phyloP scores from a whole-genome alignment of 2,797 vertebrate genomes.

The Euthynnus affinis region DNA sequence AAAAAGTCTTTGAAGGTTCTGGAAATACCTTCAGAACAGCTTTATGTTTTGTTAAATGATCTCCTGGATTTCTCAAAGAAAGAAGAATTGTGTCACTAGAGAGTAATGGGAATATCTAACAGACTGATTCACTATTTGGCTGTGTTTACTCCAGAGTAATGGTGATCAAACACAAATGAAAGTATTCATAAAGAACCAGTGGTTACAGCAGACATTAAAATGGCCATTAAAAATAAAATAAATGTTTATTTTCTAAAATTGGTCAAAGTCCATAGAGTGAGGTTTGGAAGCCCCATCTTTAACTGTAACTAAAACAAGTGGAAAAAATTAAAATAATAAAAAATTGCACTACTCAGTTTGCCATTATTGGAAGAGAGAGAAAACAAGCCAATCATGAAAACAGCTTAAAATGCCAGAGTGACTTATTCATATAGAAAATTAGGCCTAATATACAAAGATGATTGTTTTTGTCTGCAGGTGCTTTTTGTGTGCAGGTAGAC shows the following conservation, averaged over 20 bases:
- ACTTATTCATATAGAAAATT: slow-evolving; percentile 65
- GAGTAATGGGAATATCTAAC: not conserved
- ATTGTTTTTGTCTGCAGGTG: slow-evolving; percentile 62
- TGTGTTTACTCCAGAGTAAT: not conserved
- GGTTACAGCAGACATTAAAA: not conserved
- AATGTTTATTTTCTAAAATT: not conserved
- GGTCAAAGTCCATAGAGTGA: not conserved
- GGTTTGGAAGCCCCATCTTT: not conserved
- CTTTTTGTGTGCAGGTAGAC: slow-evolving; percentile 54
- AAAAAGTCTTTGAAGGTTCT: slow-evolving; percentile 1
- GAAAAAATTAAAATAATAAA: not conserved
- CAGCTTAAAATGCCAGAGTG: slow-evolving; percentile 53
- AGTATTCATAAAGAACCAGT: not conserved
- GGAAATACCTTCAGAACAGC: not conserved
- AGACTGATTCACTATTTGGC: not conserved
- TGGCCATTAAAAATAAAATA: not conserved
- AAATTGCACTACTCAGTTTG: not conserved
- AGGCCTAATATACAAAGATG: slow-evolving; percentile 24
- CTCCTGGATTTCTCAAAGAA: not conserved
- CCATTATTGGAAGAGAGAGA: not conserved
- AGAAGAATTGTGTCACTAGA: not conserved
- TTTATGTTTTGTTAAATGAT: not conserved
- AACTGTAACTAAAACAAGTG: not conserved
- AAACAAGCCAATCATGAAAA: slow-evolving; percentile 18
- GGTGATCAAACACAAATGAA: not conserved